Conservation (phyloP, 2,888 invertebrate genomes). For the Clanis bilineata region DNA sequence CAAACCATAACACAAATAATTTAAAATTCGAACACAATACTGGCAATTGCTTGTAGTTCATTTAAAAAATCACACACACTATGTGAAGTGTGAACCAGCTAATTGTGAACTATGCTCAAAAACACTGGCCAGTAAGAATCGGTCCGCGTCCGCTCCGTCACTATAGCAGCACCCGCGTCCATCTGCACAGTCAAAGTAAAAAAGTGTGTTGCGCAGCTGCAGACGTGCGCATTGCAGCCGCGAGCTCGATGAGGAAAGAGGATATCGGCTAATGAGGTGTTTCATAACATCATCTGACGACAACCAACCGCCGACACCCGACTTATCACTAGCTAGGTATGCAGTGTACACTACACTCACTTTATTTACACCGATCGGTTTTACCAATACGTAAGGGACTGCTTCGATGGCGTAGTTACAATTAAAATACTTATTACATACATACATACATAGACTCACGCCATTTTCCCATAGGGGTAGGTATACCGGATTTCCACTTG, state of each 20-base stretch:
- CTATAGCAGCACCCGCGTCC: constrained; percentile 17
- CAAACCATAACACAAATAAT: too few relatives aligned
- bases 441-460: too few relatives aligned
- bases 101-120: background rate
- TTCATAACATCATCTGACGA: constrained; percentile 11
- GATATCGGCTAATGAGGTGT: constrained; percentile 16
- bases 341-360: background rate
- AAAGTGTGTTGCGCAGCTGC: constrained; percentile 43
- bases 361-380: background rate
- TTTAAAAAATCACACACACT: too few relatives aligned
- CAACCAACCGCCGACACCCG: background rate
- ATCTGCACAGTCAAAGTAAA: constrained; percentile 42
- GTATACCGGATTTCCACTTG: too few relatives aligned
- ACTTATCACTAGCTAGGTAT: background rate
- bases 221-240: constrained; percentile 21
- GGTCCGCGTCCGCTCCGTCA: background rate
- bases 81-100: too few relatives aligned
- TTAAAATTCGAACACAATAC: background rate
- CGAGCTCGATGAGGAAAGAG: constrained; percentile 19
- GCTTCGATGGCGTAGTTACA: too few relatives aligned
- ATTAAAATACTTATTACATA: too few relatives aligned
- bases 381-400: background rate
- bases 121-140: background rate
- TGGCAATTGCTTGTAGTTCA: background rate
- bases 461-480: too few relatives aligned